Conservation (phyloP, 2,113 vertebrate genomes). For the Solenodon paradoxus region DNA sequence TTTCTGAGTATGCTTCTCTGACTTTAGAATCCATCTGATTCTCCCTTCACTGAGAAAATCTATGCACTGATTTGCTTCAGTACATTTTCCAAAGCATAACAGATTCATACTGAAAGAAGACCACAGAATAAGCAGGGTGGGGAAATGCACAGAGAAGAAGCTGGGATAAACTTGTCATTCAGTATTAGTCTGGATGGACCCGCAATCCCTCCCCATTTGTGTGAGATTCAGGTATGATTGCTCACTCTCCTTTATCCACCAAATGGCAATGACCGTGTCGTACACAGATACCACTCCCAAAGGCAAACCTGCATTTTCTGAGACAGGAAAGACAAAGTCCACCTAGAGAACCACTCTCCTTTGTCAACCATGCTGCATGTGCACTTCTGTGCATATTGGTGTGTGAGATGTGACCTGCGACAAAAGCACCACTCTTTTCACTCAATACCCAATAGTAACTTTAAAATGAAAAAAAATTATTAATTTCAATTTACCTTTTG, state of each 20-base stretch:
- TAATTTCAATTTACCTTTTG: not conserved
- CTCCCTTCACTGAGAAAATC: not conserved
- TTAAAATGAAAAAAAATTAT: not conserved
- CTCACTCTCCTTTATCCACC: not conserved
- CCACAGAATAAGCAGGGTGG: not conserved
- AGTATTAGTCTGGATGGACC: not conserved
- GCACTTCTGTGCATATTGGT: not conserved
- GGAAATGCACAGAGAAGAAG: not conserved
- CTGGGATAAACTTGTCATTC: not conserved
- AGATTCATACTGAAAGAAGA: not conserved
- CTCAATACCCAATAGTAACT: not conserved
- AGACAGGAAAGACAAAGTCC: not conserved
- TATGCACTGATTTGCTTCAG: not conserved
- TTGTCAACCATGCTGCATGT: not conserved
- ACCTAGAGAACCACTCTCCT: not conserved
- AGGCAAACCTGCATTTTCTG: not conserved
- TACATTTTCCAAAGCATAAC: not conserved
- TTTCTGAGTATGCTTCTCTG: not conserved
- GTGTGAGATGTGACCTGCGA: not conserved
- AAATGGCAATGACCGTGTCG: not conserved
- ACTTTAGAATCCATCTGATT: not conserved
- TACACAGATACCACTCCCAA: not conserved
- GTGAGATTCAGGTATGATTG: not conserved
- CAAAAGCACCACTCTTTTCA: not conserved
- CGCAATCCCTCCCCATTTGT: too few relatives aligned